These are phyloP conservation scores for Hymenopus coronatus DNA, from an alignment of 2,888 invertebrate species.

Conservation along the genomic window DNA sequence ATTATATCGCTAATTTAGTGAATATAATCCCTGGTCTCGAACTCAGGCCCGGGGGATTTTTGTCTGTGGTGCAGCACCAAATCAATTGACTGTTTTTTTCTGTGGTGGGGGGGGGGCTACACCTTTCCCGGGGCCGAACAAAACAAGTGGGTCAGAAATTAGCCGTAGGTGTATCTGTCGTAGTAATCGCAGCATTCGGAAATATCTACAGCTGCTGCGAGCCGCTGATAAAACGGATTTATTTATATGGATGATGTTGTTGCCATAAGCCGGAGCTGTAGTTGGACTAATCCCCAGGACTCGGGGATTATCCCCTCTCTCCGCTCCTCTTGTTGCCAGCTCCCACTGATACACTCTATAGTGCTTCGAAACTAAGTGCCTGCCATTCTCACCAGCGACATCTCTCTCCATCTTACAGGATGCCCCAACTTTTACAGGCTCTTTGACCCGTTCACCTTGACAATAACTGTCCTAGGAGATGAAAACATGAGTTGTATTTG, in stretches of 20 bases:
- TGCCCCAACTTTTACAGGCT: too few relatives aligned
- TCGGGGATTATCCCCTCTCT: constrained; percentile 14
- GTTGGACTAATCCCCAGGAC: constrained; percentile 16
- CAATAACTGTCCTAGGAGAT: too few relatives aligned
- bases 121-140: background rate
- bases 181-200: background rate
- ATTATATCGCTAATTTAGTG: background rate
- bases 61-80: background rate
- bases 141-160: constrained; percentile 17
- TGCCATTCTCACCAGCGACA: too few relatives aligned
- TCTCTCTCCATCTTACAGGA: too few relatives aligned
- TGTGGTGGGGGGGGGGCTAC: background rate
- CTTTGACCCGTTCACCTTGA: too few relatives aligned
- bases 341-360: background rate
- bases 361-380: background rate
- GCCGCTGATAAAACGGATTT: constrained; percentile 17
- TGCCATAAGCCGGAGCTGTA: constrained; percentile 3
- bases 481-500: too few relatives aligned
- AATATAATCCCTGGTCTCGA: background rate
- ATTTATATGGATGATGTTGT: constrained; percentile 20
- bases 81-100: background rate
- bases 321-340: background rate
- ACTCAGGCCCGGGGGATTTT: background rate
- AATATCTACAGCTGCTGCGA: constrained; percentile 18
- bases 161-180: constrained; percentile 7